These are phyloP conservation scores for Lamellibrachia satsuma DNA, from an alignment of 2,888 invertebrate species.

Conservation along the genomic window DNA sequence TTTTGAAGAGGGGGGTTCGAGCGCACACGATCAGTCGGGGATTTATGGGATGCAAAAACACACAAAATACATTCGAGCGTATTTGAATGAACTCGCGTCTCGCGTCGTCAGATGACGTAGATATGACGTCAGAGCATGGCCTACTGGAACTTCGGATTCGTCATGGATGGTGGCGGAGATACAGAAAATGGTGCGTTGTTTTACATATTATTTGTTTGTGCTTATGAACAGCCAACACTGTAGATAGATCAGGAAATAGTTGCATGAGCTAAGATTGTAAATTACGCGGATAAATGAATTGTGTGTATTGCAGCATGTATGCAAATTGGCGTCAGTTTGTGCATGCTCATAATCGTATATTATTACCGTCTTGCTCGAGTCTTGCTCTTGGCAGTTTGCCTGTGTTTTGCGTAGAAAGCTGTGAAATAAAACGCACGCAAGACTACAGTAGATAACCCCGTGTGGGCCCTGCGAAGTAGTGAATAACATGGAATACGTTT, in stretches of 20 bases:
- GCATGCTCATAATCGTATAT: neutral
- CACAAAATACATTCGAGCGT: neutral
- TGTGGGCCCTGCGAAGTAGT: too few relatives aligned
- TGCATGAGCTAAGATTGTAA: neutral
- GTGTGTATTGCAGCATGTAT: neutral
- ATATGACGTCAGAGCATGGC: conserved; percentile 6
- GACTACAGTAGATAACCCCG: too few relatives aligned
- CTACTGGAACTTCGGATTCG: conserved; percentile 13
- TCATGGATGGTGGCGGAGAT: conserved; percentile 17
- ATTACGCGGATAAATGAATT: neutral
- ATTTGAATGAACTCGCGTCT: neutral
- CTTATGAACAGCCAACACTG: neutral
- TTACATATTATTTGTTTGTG: neutral
- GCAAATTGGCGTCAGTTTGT: neutral
- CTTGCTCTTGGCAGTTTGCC: too few relatives aligned
- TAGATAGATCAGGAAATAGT: neutral
- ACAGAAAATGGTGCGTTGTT: neutral
- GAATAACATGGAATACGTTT: too few relatives aligned
- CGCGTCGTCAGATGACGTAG: neutral
- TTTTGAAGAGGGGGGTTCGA: too few relatives aligned
- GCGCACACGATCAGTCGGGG: too few relatives aligned
- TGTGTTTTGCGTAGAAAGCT: too few relatives aligned
- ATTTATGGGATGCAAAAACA: too few relatives aligned
- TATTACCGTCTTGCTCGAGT: too few relatives aligned
- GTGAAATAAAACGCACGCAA: too few relatives aligned